A percentile compares a stretch with the other conserved stretches of the same genome.
These are phyloP conservation scores for Steatocranus sp. DNA, from an alignment of 2,797 vertebrate genomes.

Conservation along the genomic window DNA sequence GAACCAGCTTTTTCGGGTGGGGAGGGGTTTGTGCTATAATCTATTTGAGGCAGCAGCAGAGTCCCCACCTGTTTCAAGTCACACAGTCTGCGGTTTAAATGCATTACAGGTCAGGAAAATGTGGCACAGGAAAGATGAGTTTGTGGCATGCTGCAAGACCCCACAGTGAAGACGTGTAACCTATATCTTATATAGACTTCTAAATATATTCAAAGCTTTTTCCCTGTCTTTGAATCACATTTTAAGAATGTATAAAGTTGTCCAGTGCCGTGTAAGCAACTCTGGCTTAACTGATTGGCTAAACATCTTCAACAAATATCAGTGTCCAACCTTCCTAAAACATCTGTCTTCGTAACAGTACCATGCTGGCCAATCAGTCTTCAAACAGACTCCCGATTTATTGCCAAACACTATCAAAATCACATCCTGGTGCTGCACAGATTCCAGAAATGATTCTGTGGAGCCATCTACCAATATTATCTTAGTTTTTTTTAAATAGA, in stretches of 20 bases:
- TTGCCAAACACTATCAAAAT: not conserved
- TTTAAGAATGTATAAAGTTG: not conserved
- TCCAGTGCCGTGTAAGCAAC: not conserved
- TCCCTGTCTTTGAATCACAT: not conserved
- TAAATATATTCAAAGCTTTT: not conserved
- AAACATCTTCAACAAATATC: not conserved
- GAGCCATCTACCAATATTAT: not conserved
- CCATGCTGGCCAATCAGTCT: conserved; percentile 7
- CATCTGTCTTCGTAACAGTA: not conserved
- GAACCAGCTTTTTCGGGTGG: conserved; percentile 10
- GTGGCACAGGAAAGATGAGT: not conserved
- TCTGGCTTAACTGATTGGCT: not conserved
- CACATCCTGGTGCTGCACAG: not conserved
- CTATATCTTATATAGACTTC: not conserved
- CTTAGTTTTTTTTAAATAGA: not conserved
- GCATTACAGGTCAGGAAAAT: not conserved
- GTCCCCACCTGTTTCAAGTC: conserved; percentile 49
- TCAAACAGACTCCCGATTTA: not conserved
- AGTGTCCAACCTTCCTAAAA: not conserved
- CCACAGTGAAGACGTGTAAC: not conserved
- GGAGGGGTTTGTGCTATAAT: not conserved
- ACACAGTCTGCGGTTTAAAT: not conserved
- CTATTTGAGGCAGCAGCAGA: conserved; percentile 51
- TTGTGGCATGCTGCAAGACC: not conserved
- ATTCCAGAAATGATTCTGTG: conserved; percentile 16